These are phyloP conservation scores for Pantherophis vulpinus DNA, from an alignment of 2,797 vertebrate species.

Conservation along the genomic window DNA sequence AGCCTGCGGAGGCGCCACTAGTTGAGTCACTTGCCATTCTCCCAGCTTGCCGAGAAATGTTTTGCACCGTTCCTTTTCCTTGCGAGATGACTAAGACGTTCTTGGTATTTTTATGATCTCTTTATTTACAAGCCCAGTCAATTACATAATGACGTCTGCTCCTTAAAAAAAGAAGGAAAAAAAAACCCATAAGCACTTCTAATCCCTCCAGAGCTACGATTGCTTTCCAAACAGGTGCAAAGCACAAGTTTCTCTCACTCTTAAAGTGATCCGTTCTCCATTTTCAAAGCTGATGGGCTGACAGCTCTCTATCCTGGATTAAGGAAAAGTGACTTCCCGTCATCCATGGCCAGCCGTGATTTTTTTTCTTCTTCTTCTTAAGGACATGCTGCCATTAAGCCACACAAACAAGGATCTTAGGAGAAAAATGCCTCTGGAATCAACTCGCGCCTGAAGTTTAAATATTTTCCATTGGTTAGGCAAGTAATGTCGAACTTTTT, in stretches of 20 bases:
- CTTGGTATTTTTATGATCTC: not conserved
- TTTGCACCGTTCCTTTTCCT: not conserved
- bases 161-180: not conserved
- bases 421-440: not conserved
- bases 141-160: not conserved
- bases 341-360: not conserved
- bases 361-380: not conserved
- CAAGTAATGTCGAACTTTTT: too few species aligned
- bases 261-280: not conserved
- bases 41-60: not conserved
- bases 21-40: not conserved
- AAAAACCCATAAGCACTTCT: not conserved
- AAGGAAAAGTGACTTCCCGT: not conserved
- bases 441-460: not conserved
- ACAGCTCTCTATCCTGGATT: not conserved
- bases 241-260: not conserved
- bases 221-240: not conserved
- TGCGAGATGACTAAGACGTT: not conserved
- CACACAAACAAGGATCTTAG: not conserved
- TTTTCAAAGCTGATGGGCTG: not conserved
- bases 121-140: not conserved
- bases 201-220: too few species aligned
- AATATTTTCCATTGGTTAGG: not conserved
- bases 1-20: too few species aligned
- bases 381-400: not conserved